These are phyloP conservation scores for Empis stercorea DNA, from an alignment of 2,888 invertebrate genomes.

Conservation along the genomic window DNA sequence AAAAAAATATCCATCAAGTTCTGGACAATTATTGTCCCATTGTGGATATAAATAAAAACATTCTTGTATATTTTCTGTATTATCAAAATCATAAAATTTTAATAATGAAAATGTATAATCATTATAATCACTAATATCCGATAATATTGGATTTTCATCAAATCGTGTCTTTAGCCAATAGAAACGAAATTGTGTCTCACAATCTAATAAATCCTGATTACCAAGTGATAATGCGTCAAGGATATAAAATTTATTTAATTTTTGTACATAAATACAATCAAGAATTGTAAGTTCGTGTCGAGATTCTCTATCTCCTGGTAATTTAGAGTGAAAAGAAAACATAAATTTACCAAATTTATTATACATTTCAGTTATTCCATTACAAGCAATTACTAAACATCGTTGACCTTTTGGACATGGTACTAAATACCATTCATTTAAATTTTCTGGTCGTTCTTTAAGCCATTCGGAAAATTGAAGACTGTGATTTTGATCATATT, in stretches of 20 bases:
- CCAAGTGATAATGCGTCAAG: slow-evolving; percentile 51
- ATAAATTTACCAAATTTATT: slow-evolving; percentile 48
- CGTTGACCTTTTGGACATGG: slow-evolving; percentile 77
- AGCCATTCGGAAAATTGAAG: slow-evolving; percentile 94
- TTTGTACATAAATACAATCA: slow-evolving; percentile 66
- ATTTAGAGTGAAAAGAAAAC: slow-evolving; percentile 36
- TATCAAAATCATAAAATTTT: slow-evolving; percentile 23
- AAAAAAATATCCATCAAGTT: slow-evolving; percentile 79
- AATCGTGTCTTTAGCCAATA: slow-evolving; percentile 71
- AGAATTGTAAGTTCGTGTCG: slow-evolving; percentile 39
- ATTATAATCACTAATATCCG: slow-evolving; percentile 14
- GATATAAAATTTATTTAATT: slow-evolving; percentile 52
- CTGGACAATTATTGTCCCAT: slow-evolving; percentile 32
- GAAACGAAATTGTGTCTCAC: slow-evolving; percentile 59
- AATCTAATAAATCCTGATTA: slow-evolving; percentile 26
- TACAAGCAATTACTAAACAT: slow-evolving; percentile 63
- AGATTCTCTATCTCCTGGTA: slow-evolving; percentile 24
- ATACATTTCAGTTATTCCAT: slow-evolving; percentile 54
- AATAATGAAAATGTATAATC: slow-evolving; percentile 21
- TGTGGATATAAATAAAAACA: slow-evolving; percentile 24
- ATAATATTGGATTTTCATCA: slow-evolving; percentile 40
- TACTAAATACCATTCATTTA: slow-evolving; percentile 59
- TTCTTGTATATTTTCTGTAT: slow-evolving; percentile 18
- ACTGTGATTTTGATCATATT: slow-evolving; percentile 25
- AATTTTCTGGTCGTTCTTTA: slow-evolving; percentile 66